phyloP scores from a whole-genome alignment of 1,140 invertebrate species.

The Hylaeus volcanicus region DNA sequence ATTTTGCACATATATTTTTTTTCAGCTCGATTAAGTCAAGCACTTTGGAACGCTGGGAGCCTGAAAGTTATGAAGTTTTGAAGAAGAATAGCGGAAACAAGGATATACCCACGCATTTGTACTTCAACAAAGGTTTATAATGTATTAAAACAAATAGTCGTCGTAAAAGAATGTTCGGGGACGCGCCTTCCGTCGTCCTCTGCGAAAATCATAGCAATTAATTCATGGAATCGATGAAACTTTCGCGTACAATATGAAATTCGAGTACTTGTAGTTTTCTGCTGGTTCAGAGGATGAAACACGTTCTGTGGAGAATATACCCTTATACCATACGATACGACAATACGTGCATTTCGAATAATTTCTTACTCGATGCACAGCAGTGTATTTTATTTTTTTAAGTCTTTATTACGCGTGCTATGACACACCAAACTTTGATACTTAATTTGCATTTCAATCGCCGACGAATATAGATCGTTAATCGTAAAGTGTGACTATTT shows the following conservation, averaged over 20 bases:
- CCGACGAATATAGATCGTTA: slow-evolving; percentile 18
- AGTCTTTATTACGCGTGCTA: not conserved
- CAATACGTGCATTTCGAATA: slow-evolving; percentile 27
- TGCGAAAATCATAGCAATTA: slow-evolving; percentile 5
- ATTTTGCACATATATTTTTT: slow-evolving; percentile 57
- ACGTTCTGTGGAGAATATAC: slow-evolving; percentile 8
- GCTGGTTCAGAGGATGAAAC: slow-evolving; percentile 46
- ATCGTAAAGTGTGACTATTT: not conserved
- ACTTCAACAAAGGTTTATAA: slow-evolving; percentile 92
- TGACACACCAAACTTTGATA: not conserved
- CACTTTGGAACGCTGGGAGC: slow-evolving; percentile 86
- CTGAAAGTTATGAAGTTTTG: slow-evolving; percentile 86
- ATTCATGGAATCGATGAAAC: slow-evolving; percentile 26
- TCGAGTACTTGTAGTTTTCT: slow-evolving; percentile 37
- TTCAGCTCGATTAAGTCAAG: slow-evolving; percentile 84
- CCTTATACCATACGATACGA: slow-evolving; percentile 9
- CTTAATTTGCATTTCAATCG: slow-evolving; percentile 6
- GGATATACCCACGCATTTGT: slow-evolving; percentile 85
- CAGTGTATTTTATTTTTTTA: slow-evolving; percentile 14
- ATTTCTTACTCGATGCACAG: not conserved
- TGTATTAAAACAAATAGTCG: slow-evolving; percentile 26
- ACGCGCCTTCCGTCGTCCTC: slow-evolving; percentile 18
- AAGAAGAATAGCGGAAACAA: slow-evolving; percentile 82
- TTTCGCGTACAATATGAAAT: not conserved
- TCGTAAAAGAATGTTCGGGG: slow-evolving; percentile 2